Base-by-base conservation (phyloP, 2,797 vertebrate species). In the Poecilia picta region DNA sequence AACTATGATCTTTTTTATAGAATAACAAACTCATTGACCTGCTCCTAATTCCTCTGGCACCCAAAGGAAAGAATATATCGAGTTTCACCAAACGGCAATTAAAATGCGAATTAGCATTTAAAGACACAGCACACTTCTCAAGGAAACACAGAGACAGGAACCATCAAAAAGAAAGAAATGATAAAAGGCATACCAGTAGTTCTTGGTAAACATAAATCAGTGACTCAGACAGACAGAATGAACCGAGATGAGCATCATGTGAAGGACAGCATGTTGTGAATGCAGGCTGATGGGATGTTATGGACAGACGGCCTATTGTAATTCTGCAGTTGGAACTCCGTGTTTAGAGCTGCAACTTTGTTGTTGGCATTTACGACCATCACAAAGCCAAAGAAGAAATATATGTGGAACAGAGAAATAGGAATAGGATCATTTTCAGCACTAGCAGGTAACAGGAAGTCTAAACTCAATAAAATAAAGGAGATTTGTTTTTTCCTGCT, bases 41-140 rank as follows among this genome's bases (percentile, higher is more conserved):
- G 13, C 28, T 73, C 46, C 70, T 12, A 10, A n/a, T 18, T 23
- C n/a, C 55, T 64, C 31, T 3, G n/a, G 20, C 68, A 73, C 8
- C 70, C 47, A 64, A 80, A 81, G 13, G 11, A 66, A 85, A 66
- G 36, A 76, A 20, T 5, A 81, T 1, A 36, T 79, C 5, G 78
- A 78, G 36, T 82, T 59, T 71, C 39, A 18, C 64, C 51, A n/a
- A 23, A 68, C 64, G 73, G 73, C 81, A 86, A 89, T 87, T 87
- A 85, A 82, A 78, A 88, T 83, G 82, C 85, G 84, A 76, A 86
- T 84, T 77, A 75, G 77, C 62, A 76, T 85, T 86, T 84, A 86
- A 33, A 84, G 80, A 72, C 81, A 88, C 79, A 72, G 33, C 33
- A 64, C 3, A 31, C 18, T 33, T 33, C 59, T 8, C 31, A 20